Evolutionary conservation across 1,140 invertebrate genomes (phyloP).

Genomic region (Kradibia gibbosae): DNA sequence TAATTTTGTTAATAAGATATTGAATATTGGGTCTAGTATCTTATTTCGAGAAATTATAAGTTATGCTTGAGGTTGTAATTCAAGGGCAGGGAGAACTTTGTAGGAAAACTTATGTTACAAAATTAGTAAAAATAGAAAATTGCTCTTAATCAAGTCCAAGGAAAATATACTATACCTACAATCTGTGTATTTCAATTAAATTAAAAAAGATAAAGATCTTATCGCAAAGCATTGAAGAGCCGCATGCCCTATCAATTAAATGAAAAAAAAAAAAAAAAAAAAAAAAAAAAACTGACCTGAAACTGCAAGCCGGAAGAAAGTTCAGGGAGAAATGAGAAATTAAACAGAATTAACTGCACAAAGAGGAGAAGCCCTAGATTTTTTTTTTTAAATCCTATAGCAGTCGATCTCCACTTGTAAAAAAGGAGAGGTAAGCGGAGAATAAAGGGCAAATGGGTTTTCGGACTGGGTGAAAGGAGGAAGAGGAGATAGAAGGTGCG

Average conservation of each 20-base stretch:
- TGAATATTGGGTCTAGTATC: not conserved
- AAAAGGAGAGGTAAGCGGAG: not conserved
- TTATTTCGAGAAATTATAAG: not conserved
- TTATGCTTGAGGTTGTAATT: too few relatives aligned
- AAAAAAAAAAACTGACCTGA: constrained; percentile 1
- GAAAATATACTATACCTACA: too few relatives aligned
- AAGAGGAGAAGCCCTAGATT: not conserved
- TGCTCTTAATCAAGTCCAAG: too few relatives aligned
- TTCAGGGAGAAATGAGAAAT: not conserved
- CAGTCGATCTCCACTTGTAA: constrained; percentile 3
- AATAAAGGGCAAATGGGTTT: not conserved
- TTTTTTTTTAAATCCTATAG: not conserved
- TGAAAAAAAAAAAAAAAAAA: too few relatives aligned
- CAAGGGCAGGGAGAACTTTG: too few relatives aligned
- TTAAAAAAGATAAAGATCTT: not conserved
- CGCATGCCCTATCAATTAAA: not conserved
- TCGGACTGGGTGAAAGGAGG: not conserved
- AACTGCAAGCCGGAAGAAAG: not conserved
- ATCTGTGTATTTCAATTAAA: too few relatives aligned
- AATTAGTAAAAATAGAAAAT: too few relatives aligned
- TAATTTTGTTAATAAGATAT: not conserved
- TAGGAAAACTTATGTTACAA: too few relatives aligned
- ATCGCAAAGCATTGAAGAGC: not conserved
- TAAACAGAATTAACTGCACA: not conserved
- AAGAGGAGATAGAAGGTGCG: not conserved